A percentile compares a stretch with the other conserved stretches of the same genome.
Conservation (phyloP, 2,113 vertebrate genomes). For the Neofelis nebulosa region DNA sequence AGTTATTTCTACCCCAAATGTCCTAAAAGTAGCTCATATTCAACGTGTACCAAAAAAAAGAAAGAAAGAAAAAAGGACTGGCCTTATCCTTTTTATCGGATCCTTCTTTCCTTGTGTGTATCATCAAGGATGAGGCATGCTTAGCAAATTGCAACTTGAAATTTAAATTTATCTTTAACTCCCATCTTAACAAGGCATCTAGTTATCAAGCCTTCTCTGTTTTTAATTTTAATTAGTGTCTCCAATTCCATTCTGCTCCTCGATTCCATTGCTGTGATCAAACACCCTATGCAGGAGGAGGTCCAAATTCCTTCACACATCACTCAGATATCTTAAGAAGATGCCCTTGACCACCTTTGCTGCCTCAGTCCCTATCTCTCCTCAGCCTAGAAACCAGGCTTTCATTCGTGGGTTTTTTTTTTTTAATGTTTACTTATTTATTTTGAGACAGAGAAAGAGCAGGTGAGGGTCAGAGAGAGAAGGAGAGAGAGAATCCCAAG, state of each 20-base stretch:
- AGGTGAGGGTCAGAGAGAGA: too few species aligned
- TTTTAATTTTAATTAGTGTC: slow-evolving; percentile 2
- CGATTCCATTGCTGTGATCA: neutral
- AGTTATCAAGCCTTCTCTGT: neutral
- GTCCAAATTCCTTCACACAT: neutral
- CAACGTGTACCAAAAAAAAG: neutral
- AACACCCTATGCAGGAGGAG: neutral
- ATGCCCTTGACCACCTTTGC: neutral
- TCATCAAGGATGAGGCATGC: neutral
- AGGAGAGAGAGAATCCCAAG: too few species aligned
- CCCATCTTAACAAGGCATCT: neutral
- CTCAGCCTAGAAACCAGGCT: neutral
- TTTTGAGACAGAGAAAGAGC: too few species aligned
- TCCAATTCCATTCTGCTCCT: neutral
- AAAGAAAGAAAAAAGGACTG: neutral
- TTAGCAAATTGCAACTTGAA: neutral
- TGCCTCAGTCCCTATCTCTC: neutral
- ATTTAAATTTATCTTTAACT: slow-evolving; percentile 31
- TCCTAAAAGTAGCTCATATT: neutral
- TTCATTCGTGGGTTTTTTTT: neutral
- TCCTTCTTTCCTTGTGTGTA: neutral
- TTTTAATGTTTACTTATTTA: too few species aligned
- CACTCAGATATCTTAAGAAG: neutral
- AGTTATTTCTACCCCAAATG: neutral
- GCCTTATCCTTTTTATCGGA: neutral